Evolutionary conservation across 2,113 vertebrate genomes (phyloP), one percentile per base, ranked within the genome.

Genomic region (Macaca mulatta): DNA sequence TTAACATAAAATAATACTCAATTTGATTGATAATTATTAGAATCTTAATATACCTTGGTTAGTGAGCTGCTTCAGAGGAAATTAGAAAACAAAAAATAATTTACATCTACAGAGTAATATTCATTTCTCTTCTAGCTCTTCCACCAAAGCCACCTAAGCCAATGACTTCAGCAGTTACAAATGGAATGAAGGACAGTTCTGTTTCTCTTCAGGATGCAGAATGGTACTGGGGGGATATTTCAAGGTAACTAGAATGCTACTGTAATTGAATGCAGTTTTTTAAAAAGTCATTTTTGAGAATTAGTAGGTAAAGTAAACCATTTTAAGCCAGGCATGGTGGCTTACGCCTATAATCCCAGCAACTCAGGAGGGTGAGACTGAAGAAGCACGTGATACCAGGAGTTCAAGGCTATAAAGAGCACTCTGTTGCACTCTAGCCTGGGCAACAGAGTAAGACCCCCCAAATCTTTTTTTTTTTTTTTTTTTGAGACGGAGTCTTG

Each of bases 191-290:
- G 96, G 99, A 99, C 80, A 98, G 98, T 93, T 99, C 99, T 89
- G 95, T 88, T 64, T 98, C 98, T 86, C 98, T 99, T 88, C 99
- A 99, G 98, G 99, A 99, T 75, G 99, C 99, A 0, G 99, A 99
- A 95, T 99, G 99, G 99, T 99, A 99, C 96, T 99, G 99, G 99
- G 99, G 99, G 45, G 99, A 99, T 97, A 99, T 99, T 96, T 99
- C 99, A 97, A 99, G 99, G 99, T 99, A 99, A 99, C 22, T 48
- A 94, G 55, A 96, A 40, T 94, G 77, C 23, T 97, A 70, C 16
- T 59, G 17, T 94, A 94, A 77, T 96, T 96, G 78, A 98, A 59
- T 91, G 6, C 45, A 96, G 88, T 94, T n/a, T 72, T 52, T 40
- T n/a, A 90, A 80, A 78, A 89, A 78, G 18, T 86, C 17, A 52